These are phyloP conservation scores for Phaedon cochleariae DNA, from an alignment of 2,888 invertebrate genomes.

Conservation along the genomic window DNA sequence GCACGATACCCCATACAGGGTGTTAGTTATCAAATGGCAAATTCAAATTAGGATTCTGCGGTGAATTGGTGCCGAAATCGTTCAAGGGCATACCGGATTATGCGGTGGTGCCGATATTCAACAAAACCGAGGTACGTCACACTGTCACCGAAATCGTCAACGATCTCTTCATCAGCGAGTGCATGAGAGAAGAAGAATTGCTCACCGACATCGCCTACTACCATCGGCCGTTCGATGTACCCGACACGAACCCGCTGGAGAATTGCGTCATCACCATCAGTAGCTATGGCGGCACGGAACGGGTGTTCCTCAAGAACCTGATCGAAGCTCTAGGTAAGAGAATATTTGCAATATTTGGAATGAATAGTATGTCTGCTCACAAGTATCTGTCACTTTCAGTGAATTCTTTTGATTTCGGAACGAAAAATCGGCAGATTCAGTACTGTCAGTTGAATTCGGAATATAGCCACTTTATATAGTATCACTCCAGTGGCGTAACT, in stretches of 20 bases:
- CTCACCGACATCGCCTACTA: conserved; percentile 71
- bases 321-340: conserved; percentile 72
- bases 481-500: too few species aligned
- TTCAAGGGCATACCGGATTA: conserved; percentile 70
- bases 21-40: too few species aligned
- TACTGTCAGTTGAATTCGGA: too few species aligned
- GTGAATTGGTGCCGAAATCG: conserved; percentile 63
- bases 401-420: too few species aligned
- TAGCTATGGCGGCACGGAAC: conserved; percentile 76
- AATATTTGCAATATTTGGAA: too few species aligned
- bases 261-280: conserved; percentile 83
- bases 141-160: conserved; percentile 72
- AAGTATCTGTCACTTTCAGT: too few species aligned
- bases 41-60: conserved; percentile 58
- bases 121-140: conserved; percentile 62
- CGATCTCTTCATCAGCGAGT: conserved; percentile 77
- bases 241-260: conserved; percentile 64
- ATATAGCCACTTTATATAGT: too few species aligned
- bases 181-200: conserved; percentile 67
- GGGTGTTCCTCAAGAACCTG: conserved; percentile 76
- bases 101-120: conserved; percentile 69
- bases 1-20: too few species aligned
- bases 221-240: conserved; percentile 70
- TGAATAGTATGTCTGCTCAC: too few species aligned
- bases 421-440: too few species aligned